Conservation (phyloP, 2,888 invertebrate species). For the Cryptocheilus praepositus region DNA sequence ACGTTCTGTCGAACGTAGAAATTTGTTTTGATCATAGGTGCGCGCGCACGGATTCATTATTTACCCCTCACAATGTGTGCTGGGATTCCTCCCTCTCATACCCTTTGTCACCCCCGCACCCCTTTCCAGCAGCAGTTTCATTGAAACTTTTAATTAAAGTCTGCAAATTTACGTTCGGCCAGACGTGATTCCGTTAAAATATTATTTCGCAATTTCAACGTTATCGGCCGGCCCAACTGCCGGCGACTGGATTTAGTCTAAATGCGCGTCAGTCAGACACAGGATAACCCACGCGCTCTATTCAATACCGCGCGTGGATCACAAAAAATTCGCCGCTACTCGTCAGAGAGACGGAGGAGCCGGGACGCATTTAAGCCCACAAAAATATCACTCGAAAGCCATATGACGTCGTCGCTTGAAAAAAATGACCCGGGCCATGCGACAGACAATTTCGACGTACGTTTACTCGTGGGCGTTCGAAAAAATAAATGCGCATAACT, state of each 20-base stretch:
- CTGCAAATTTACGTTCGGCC: constrained; percentile 59
- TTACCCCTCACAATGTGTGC: constrained; percentile 49
- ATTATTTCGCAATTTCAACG: constrained; percentile 58
- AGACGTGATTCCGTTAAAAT: constrained; percentile 59
- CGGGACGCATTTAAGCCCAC: no score
- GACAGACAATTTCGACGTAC: no score
- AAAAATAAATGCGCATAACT: no score
- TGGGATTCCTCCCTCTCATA: no score
- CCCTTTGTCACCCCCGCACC: no score
- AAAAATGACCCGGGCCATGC: no score
- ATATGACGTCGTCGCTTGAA: no score
- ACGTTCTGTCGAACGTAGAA: constrained; percentile 40
- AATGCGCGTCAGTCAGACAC: constrained; percentile 34
- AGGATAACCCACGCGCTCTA: constrained; percentile 20
- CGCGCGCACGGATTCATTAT: constrained; percentile 44
- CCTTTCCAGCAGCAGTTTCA: constrained; percentile 27
- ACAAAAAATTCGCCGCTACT: background rate
- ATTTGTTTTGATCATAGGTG: constrained; percentile 50
- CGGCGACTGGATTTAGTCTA: constrained; percentile 48
- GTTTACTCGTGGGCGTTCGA: no score
- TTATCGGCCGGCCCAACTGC: constrained; percentile 40
- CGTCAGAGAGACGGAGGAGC: background rate
- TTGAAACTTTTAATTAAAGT: constrained; percentile 63
- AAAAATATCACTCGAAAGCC: no score
- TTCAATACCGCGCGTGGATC: constrained; percentile 16